Percentiles rank a stretch among this genome's conserved stretches.
These are phyloP conservation scores for Alces alces DNA, from an alignment of 2,113 vertebrate species.

Conservation along the genomic window DNA sequence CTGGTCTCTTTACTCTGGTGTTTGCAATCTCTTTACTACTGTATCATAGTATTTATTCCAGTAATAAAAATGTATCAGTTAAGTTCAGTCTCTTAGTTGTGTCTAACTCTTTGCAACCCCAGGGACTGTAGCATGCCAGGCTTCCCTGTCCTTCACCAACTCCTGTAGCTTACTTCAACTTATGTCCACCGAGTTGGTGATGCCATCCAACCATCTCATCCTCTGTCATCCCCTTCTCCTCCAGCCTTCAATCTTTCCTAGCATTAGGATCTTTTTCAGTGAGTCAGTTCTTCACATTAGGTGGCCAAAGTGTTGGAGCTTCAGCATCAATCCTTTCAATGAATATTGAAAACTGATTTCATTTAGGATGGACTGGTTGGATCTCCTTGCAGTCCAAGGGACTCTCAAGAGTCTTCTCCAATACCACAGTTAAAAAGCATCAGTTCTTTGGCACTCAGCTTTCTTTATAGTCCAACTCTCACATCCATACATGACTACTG, in stretches of 20 bases:
- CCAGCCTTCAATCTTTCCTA: neutral
- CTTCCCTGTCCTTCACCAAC: neutral
- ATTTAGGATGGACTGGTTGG: neutral
- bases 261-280: neutral
- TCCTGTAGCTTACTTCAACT: neutral
- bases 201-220: neutral
- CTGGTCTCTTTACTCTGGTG: neutral
- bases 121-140: neutral
- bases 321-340: neutral
- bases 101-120: neutral
- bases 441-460: neutral
- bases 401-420: neutral
- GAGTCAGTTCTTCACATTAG: neutral
- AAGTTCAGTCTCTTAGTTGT: neutral
- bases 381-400: neutral
- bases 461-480: neutral
- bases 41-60: neutral
- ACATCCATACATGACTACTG: neutral
- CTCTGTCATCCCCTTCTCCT: neutral
- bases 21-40: neutral
- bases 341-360: neutral
- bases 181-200: neutral
- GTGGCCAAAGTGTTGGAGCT: neutral
- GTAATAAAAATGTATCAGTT: neutral
- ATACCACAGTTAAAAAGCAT: neutral